Percentiles rank a stretch among this genome's conserved stretches.
phyloP scores from a whole-genome alignment of 2,797 vertebrate species.

The Rousettus madagascariensis region DNA sequence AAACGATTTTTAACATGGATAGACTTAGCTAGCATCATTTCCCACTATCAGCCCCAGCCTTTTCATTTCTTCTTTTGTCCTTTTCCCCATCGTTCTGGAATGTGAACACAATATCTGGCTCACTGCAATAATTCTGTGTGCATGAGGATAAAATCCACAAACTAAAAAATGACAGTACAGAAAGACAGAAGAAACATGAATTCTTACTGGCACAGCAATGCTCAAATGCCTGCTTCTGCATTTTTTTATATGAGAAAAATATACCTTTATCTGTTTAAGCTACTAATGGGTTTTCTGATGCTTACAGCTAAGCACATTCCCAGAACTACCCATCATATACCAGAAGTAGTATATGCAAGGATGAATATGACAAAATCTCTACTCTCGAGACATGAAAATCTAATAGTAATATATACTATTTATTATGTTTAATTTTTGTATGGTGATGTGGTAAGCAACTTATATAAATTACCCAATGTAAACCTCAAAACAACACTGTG shows the following conservation, averaged over 20 bases:
- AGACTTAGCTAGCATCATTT: neutral
- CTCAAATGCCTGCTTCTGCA: neutral
- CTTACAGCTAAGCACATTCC: neutral
- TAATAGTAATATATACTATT: neutral
- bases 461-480: neutral
- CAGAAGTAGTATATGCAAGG: neutral
- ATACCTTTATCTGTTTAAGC: neutral
- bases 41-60: neutral
- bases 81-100: neutral
- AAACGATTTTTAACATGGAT: neutral
- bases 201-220: neutral
- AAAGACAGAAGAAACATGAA: neutral
- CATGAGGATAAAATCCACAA: neutral
- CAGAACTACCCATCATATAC: neutral
- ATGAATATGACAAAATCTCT: neutral
- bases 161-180: neutral
- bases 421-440: neutral
- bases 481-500: neutral
- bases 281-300: neutral
- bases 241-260: constrained; percentile 17
- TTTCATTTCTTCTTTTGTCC: neutral
- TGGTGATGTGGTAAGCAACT: neutral
- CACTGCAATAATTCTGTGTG: neutral
- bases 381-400: neutral
- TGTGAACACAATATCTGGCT: neutral